Percentiles rank a stretch among this genome's conserved stretches.
These are phyloP conservation scores for Buathra laborator DNA, from an alignment of 2,888 invertebrate species.

Conservation along the genomic window DNA sequence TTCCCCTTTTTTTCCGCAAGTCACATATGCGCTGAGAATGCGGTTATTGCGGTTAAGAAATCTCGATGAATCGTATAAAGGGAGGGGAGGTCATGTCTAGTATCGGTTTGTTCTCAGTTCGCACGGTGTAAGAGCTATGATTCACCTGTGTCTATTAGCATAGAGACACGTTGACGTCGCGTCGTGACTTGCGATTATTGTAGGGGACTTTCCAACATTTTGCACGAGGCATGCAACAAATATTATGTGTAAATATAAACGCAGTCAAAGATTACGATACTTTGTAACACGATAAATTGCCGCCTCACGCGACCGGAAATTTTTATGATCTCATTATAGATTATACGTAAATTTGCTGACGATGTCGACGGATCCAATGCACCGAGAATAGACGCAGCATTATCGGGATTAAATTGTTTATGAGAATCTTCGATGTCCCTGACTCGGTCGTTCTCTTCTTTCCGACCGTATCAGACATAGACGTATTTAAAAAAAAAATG, in stretches of 20 bases:
- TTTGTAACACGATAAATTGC: constrained; percentile 33
- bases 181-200: constrained; percentile 51
- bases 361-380: constrained; percentile 14
- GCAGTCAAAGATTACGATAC: not conserved
- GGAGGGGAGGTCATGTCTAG: constrained; percentile 1
- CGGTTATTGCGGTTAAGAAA: constrained; percentile 22
- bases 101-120: not conserved
- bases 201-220: constrained; percentile 55
- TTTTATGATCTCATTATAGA: not conserved
- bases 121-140: constrained; percentile 16
- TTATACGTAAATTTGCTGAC: not conserved
- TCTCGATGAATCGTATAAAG: not conserved
- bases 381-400: constrained; percentile 19
- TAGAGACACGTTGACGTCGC: constrained; percentile 35
- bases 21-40: not conserved
- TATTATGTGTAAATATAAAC: constrained; percentile 26
- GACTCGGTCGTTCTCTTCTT: constrained; percentile 47
- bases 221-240: not conserved
- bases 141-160: constrained; percentile 43
- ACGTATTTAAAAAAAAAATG: constrained; percentile 18
- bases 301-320: constrained; percentile 8
- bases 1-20: not conserved
- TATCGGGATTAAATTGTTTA: not conserved
- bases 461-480: constrained; percentile 36
- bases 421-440: constrained; percentile 9